These are phyloP conservation scores for Neolamprologus sp. DNA, from an alignment of 2,113 vertebrate genomes.

Conservation along the genomic window DNA sequence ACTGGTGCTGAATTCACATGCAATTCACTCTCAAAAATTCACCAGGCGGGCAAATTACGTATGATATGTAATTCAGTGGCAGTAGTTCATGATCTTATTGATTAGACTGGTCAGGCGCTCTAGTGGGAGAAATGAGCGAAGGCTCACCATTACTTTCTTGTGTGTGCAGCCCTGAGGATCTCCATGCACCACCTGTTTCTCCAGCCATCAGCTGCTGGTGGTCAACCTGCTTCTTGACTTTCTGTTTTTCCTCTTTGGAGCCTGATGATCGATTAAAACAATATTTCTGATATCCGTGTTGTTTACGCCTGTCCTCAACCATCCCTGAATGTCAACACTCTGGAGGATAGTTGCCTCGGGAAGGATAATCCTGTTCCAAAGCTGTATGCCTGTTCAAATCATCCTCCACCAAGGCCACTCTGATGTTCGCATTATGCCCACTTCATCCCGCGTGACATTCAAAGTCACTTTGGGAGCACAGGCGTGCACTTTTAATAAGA, in stretches of 20 bases:
- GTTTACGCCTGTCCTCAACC: conserved; percentile 61
- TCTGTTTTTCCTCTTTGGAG: not conserved
- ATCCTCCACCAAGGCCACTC: conserved; percentile 56
- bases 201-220: conserved; percentile 16
- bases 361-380: conserved; percentile 62
- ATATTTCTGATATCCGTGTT: conserved; percentile 51
- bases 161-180: conserved; percentile 34
- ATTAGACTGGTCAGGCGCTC: conserved; percentile 18
- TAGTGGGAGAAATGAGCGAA: conserved; percentile 1
- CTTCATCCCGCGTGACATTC: conserved; percentile 59
- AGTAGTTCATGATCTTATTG: conserved; percentile 51
- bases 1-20: not conserved
- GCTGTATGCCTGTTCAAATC: conserved; percentile 50
- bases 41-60: conserved; percentile 3
- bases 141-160: conserved; percentile 5
- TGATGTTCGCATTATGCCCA: conserved; percentile 54
- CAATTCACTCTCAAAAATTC: not conserved
- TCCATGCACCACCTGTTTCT: conserved; percentile 56
- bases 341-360: conserved; percentile 37
- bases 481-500: conserved; percentile 64
- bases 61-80: conserved; percentile 33
- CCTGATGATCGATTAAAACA: conserved; percentile 65
- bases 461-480: conserved; percentile 65
- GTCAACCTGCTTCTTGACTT: conserved; percentile 8
- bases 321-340: conserved; percentile 65